Percentiles rank a stretch among this genome's conserved stretches.
phyloP scores from a whole-genome alignment of 1,140 invertebrate genomes.

The Pseudomyrmex sp. region DNA sequence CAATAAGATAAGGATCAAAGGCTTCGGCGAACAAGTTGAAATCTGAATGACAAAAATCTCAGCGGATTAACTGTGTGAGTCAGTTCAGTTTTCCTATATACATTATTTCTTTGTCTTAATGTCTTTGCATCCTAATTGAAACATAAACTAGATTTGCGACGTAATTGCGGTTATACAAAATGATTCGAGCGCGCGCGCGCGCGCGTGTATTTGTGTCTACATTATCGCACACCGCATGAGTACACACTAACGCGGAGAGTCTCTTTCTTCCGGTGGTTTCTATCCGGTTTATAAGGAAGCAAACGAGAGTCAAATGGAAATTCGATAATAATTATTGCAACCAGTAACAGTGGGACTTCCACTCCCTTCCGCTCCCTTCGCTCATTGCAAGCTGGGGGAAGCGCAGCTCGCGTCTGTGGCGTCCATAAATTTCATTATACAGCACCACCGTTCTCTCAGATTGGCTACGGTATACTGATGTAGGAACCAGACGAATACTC shows the following conservation, averaged over 20 bases:
- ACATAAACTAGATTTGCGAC: too few species aligned
- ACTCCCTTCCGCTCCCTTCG: constrained; percentile 13
- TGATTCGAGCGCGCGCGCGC: too few species aligned
- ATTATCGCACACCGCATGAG: constrained; percentile 1
- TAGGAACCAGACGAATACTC: constrained; percentile 65
- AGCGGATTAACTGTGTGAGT: constrained; percentile 27
- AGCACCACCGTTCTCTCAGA: constrained; percentile 36
- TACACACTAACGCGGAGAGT: neutral
- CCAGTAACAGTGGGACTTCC: constrained; percentile 32
- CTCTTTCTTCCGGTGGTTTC: constrained; percentile 19
- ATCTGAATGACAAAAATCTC: constrained; percentile 49
- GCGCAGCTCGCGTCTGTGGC: constrained; percentile 58
- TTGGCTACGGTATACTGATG: constrained; percentile 62
- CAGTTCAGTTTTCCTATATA: too few species aligned
- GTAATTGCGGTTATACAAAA: too few species aligned
- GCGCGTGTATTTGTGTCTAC: too few species aligned
- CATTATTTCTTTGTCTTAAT: too few species aligned
- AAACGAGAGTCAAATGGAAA: constrained; percentile 80
- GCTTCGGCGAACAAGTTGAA: constrained; percentile 35
- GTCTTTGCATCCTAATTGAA: too few species aligned
- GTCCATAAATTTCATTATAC: constrained; percentile 76
- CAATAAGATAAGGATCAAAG: constrained; percentile 55
- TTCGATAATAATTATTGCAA: constrained; percentile 78
- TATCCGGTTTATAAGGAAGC: constrained; percentile 43
- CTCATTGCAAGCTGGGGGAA: constrained; percentile 51